Percentiles rank a stretch among this genome's conserved stretches.
Evolutionary conservation across 2,888 invertebrate genomes (phyloP).

Genomic region (Tiliacea citrago): DNA sequence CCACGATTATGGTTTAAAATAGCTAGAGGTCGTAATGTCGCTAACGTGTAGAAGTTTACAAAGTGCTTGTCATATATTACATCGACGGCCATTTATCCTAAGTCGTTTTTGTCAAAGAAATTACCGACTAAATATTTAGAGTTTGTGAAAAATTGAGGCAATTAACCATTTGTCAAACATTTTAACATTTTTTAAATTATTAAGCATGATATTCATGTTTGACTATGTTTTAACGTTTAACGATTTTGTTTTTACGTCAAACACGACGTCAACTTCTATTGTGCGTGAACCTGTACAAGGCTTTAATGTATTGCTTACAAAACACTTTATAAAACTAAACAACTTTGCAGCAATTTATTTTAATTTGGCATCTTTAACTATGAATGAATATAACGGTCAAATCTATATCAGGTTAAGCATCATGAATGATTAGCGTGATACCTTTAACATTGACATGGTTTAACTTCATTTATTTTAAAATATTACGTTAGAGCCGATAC

Average conservation of each 20-base stretch:
- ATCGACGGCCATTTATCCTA: slow-evolving; percentile 10
- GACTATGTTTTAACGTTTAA: neutral
- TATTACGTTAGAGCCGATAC: slow-evolving; percentile 32
- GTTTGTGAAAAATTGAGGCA: slow-evolving; percentile 22
- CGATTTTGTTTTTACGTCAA: slow-evolving; percentile 15
- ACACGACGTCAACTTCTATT: neutral
- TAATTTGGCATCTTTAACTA: neutral
- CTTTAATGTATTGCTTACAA: neutral
- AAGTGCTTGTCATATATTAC: slow-evolving; percentile 28
- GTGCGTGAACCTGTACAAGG: neutral
- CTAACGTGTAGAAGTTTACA: slow-evolving; percentile 13
- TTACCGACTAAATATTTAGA: neutral
- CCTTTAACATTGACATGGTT: slow-evolving; percentile 53
- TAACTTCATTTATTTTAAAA: slow-evolving; percentile 38
- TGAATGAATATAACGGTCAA: neutral
- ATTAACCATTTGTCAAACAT: slow-evolving; percentile 30
- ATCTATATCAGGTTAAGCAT: slow-evolving; percentile 1
- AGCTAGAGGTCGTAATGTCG: slow-evolving; percentile 15
- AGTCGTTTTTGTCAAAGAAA: slow-evolving; percentile 5
- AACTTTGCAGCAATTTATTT: neutral
- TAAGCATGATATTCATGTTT: neutral
- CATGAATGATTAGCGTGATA: slow-evolving; percentile 25
- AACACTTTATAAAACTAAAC: too few relatives aligned
- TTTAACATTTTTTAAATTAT: neutral
- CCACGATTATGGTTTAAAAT: neutral